These are phyloP conservation scores for Ochropleura leucogaster DNA, from an alignment of 2,888 invertebrate species.

Conservation along the genomic window DNA sequence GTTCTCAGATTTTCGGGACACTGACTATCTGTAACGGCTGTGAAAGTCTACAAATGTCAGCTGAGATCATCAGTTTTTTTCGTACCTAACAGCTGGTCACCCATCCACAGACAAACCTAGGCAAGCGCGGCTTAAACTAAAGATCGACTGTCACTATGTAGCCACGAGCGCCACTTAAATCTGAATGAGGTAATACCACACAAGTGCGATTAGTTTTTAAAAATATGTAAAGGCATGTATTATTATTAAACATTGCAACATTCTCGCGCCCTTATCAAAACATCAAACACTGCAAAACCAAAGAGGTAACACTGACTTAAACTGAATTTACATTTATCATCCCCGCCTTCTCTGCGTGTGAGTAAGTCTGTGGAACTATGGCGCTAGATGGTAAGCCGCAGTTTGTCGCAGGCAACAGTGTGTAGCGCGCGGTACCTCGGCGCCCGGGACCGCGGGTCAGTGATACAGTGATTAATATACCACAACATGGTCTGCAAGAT, in stretches of 20 bases:
- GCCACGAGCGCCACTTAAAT: background rate
- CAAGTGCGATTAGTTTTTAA: background rate
- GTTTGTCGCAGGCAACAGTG: conserved; percentile 41
- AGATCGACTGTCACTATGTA: too few relatives aligned
- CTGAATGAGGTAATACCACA: background rate
- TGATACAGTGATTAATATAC: conserved; percentile 47
- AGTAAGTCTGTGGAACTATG: conserved; percentile 45
- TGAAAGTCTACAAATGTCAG: too few relatives aligned
- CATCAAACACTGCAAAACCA: background rate
- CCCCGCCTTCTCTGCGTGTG: conserved; percentile 55
- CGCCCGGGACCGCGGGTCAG: conserved; percentile 27
- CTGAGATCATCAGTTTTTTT: too few relatives aligned
- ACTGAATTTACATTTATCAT: conserved; percentile 45
- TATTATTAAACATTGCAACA: background rate
- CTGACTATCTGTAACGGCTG: too few relatives aligned
- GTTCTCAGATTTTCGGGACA: too few relatives aligned
- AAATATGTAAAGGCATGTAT: background rate
- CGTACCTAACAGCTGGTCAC: too few relatives aligned
- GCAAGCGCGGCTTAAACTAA: too few relatives aligned
- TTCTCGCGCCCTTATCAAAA: conserved; percentile 13
- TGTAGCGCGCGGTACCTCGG: conserved; percentile 43
- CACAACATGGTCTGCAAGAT: conserved; percentile 83
- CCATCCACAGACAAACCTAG: too few relatives aligned
- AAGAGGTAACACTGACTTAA: background rate
- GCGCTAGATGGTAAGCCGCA: conserved; percentile 22